Base-by-base conservation (phyloP, 2,797 vertebrate genomes). In the Epinephelus awoara region DNA sequence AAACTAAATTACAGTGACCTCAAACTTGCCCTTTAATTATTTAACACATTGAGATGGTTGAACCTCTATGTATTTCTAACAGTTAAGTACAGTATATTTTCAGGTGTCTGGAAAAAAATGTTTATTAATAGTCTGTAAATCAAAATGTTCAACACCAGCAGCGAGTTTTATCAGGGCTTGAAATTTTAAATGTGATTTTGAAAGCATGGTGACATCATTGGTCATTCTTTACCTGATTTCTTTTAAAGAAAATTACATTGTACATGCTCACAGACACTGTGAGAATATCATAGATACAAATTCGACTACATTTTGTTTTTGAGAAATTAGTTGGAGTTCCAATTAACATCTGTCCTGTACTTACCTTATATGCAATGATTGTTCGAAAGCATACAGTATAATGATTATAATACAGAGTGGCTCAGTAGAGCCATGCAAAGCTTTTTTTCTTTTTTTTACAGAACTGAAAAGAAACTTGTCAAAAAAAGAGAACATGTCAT, bases 201-300 rank as follows among this genome's bases (percentile, higher is more conserved):
- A 90, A 85, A 77, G 70, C 58, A 56, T 88, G 80, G 85, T 88
- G 89, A 92, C 87, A 88, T 92, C 84, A 90, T 87, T 83, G 68
- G 85, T 91, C 85, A 87, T 87, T 87, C 58, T 86, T 82, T 93
- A 94, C 92, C 92, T 93, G 92, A 92, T 90, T 89, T 93, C 71
- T 88, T 90, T 85, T 75, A 85, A 89, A 92, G 85, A 90, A 89
- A 91, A 84, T 71, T 67, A 83, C 86, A 90, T 85, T 88, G 73
- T 82, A 84, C 86, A 86, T 72, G 67, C 77, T 92, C 87, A 89
- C 86, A 90, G 79, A 88, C 70, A 44, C 75, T 85, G 86, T 90
- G 87, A 92, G 86, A 84, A 77, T 84, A 77, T 18, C n/a, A 4
- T 55, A 71, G 46, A 55, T 87, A 90, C 34, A 88, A 86, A 77